Conservation (phyloP, 1,140 invertebrate genomes). For the Scaptomyza hsui region DNA sequence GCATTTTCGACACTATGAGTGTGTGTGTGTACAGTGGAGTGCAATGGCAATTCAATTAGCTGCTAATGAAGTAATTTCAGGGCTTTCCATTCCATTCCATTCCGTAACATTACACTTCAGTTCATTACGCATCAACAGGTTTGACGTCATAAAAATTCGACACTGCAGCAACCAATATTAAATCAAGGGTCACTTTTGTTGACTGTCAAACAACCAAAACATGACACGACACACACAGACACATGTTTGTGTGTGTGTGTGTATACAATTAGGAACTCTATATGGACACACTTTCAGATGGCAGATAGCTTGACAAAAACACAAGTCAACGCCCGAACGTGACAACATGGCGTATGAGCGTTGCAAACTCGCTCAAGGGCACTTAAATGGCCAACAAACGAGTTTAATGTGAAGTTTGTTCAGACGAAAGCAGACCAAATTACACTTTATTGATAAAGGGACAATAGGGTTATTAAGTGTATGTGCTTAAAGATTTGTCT, state of each 20-base stretch:
- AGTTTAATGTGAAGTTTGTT: slow-evolving; percentile 48
- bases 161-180: slow-evolving; percentile 47
- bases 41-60: slow-evolving; percentile 61
- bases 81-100: slow-evolving; percentile 24
- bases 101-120: slow-evolving; percentile 37
- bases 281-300: slow-evolving; percentile 46
- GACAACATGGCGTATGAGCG: slow-evolving; percentile 44
- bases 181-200: slow-evolving; percentile 28
- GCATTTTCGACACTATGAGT: slow-evolving; percentile 1
- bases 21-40: slow-evolving; percentile 2
- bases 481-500: background rate
- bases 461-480: slow-evolving; percentile 8
- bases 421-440: slow-evolving; percentile 29
- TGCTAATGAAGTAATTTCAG: slow-evolving; percentile 64
- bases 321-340: slow-evolving; percentile 39
- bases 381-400: slow-evolving; percentile 37
- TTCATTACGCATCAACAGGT: slow-evolving; percentile 59
- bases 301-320: slow-evolving; percentile 23
- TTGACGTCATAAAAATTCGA: slow-evolving; percentile 49
- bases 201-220: slow-evolving; percentile 19
- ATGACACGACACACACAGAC: slow-evolving; percentile 1
- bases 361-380: slow-evolving; percentile 19
- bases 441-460: slow-evolving; percentile 57
- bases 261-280: slow-evolving; percentile 28
- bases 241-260: background rate